These are phyloP conservation scores for Myotis yumanensis DNA, from an alignment of 2,113 vertebrate species.

Conservation along the genomic window DNA sequence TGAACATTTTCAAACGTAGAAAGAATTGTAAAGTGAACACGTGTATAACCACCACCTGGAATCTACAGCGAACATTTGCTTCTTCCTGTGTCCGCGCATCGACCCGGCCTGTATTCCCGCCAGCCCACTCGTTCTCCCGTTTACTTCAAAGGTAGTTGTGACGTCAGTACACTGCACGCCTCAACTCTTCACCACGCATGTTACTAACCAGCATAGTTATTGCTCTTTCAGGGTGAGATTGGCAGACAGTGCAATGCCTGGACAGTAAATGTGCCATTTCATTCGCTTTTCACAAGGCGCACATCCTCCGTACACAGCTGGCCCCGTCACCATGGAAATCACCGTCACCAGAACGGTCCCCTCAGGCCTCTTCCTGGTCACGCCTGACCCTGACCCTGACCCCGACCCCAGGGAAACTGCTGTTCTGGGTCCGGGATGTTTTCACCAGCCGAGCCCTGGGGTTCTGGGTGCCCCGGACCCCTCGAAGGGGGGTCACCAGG, in stretches of 20 bases:
- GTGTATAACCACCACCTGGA: rapidly evolving
- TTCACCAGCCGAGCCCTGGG: not conserved
- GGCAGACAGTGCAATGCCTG: not conserved
- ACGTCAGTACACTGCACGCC: not conserved
- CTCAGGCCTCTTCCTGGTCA: not conserved
- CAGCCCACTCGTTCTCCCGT: not conserved
- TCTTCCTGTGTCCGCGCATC: not conserved
- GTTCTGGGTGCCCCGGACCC: not conserved
- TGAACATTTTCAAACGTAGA: not conserved
- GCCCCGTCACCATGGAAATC: rapidly evolving
- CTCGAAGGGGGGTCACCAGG: not conserved
- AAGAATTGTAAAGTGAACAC: not conserved
- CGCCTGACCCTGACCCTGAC: no score
- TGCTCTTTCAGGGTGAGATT: not conserved
- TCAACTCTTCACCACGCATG: not conserved
- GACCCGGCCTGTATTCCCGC: not conserved
- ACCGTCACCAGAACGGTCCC: rapidly evolving
- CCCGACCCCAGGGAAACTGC: not conserved
- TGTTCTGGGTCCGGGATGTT: not conserved
- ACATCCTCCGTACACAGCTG: not conserved
- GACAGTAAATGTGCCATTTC: no score
- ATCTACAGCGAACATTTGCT: rapidly evolving
- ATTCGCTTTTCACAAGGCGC: not conserved
- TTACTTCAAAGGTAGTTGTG: not conserved
- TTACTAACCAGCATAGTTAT: not conserved